A percentile compares a stretch with the other conserved stretches of the same genome.
Evolutionary conservation across 2,797 vertebrate species (phyloP).

Genomic region (Acanthiza pusilla): DNA sequence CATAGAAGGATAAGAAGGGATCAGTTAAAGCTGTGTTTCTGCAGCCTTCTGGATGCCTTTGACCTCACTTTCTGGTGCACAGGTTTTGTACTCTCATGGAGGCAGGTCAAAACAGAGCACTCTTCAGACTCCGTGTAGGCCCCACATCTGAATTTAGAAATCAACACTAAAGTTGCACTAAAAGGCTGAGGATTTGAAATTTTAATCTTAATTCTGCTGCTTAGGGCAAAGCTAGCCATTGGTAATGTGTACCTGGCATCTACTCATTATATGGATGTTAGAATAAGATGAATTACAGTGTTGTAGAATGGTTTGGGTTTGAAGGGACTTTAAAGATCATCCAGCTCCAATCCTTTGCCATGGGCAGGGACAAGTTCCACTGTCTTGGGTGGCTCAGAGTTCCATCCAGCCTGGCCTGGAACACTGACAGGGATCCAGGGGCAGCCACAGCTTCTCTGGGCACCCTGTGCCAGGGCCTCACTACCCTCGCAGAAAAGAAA

Average conservation of each 20-base stretch:
- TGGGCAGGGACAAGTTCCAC: neutral
- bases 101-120: neutral
- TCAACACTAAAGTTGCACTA: neutral
- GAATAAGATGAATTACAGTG: neutral
- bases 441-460: rapidly evolving
- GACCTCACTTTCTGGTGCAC: neutral
- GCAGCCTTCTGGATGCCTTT: neutral
- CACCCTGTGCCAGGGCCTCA: neutral
- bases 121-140: neutral
- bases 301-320: neutral
- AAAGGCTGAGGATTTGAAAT: neutral
- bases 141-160: neutral
- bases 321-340: neutral
- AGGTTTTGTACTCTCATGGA: rapidly evolving
- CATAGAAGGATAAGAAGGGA: neutral
- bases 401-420: neutral
- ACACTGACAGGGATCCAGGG: neutral
- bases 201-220: neutral
- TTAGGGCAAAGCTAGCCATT: neutral
- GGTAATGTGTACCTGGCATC: neutral
- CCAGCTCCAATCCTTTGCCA: neutral
- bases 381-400: neutral
- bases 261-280: neutral
- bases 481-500: neutral
- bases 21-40: neutral